Percentiles rank a stretch among this genome's conserved stretches.
Conservation (phyloP, 2,888 invertebrate species). For the Zhuqinia jingwanae region DNA sequence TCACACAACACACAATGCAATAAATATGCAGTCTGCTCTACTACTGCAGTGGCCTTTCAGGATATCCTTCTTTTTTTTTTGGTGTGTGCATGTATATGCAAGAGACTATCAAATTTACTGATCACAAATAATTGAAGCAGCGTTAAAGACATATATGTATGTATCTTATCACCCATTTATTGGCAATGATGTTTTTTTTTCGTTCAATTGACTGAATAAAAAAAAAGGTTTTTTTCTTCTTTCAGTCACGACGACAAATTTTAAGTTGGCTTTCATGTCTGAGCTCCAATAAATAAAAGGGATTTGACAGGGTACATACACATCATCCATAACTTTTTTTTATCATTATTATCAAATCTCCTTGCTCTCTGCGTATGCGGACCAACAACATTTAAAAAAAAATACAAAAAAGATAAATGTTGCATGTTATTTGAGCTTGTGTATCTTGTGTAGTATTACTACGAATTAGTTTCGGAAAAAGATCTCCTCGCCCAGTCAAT, state of each 20-base stretch:
- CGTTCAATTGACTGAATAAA: constrained; percentile 47
- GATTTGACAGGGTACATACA: constrained; percentile 59
- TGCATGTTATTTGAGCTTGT: constrained; percentile 27
- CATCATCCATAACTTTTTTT: constrained; percentile 37
- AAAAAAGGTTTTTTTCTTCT: constrained; percentile 32
- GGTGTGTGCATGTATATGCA: too few species aligned
- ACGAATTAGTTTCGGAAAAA: constrained; percentile 63
- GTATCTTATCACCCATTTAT: constrained; percentile 62
- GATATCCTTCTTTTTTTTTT: constrained; percentile 35
- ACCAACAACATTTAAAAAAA: constrained; percentile 42
- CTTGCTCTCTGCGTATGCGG: not conserved
- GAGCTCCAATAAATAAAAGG: constrained; percentile 54
- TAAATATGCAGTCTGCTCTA: too few species aligned
- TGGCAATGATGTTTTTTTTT: constrained; percentile 58
- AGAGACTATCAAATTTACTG: not conserved
- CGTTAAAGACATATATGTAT: constrained; percentile 45
- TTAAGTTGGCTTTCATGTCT: constrained; percentile 58
- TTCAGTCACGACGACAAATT: constrained; percentile 61
- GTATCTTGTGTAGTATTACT: constrained; percentile 36
- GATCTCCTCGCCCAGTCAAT: constrained; percentile 61
- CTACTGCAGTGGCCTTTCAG: constrained; percentile 4
- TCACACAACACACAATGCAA: not conserved
- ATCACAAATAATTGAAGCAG: constrained; percentile 38
- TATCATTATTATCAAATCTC: constrained; percentile 19
- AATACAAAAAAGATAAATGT: constrained; percentile 20